Evolutionary conservation across 1,140 invertebrate species (phyloP).

Genomic region (Agrypnia vestita): DNA sequence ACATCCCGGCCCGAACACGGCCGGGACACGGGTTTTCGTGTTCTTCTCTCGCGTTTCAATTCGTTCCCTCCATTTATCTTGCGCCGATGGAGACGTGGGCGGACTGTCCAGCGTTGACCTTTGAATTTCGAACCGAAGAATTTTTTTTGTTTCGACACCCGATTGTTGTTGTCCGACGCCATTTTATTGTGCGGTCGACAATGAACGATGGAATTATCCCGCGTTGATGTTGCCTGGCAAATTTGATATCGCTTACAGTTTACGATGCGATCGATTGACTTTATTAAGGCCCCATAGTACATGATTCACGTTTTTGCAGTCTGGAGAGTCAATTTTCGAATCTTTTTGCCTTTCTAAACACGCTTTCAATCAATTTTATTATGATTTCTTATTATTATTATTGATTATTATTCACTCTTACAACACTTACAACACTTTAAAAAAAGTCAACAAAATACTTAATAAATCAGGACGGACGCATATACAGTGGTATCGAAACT

Average conservation of each 20-base stretch:
- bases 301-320: too few relatives aligned
- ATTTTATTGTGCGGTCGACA: constrained; percentile 22
- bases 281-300: too few relatives aligned
- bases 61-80: constrained; percentile 22
- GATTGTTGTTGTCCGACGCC: not conserved
- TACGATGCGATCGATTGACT: not conserved
- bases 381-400: too few relatives aligned
- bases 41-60: constrained; percentile 11
- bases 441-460: too few relatives aligned
- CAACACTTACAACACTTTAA: too few relatives aligned
- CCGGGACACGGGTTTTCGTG: constrained; percentile 15
- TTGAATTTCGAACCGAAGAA: constrained; percentile 28
- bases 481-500: too few relatives aligned
- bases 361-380: too few relatives aligned
- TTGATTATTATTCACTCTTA: too few relatives aligned
- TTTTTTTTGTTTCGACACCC: constrained; percentile 28
- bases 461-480: too few relatives aligned
- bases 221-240: constrained; percentile 8
- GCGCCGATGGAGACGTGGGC: constrained; percentile 10
- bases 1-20: constrained; percentile 10
- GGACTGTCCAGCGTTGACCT: constrained; percentile 27
- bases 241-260: constrained; percentile 21
- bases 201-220: constrained; percentile 4
- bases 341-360: too few relatives aligned
- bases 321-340: too few relatives aligned